Percentiles rank a stretch among this genome's conserved stretches.
These are phyloP conservation scores for Cataglyphis rosenhaueri DNA, from an alignment of 2,888 invertebrate genomes.

Conservation along the genomic window DNA sequence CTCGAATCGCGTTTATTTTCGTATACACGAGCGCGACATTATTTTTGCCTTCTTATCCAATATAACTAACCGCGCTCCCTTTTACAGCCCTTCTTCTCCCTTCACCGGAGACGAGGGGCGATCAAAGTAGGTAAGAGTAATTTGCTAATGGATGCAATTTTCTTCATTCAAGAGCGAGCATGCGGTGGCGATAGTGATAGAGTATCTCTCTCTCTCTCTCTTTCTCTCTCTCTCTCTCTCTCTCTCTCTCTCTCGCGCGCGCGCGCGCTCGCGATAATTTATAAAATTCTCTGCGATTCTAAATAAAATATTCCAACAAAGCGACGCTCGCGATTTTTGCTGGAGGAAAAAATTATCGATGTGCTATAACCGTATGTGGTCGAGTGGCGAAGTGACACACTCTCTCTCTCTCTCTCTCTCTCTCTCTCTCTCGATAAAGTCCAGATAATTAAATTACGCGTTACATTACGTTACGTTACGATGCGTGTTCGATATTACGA, in stretches of 20 bases:
- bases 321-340: slow-evolving; percentile 55
- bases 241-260: too few relatives aligned
- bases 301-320: slow-evolving; percentile 59
- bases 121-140: slow-evolving; percentile 64
- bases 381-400: neutral
- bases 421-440: neutral
- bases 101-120: slow-evolving; percentile 12
- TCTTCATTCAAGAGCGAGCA: slow-evolving; percentile 43
- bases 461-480: slow-evolving; percentile 23
- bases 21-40: slow-evolving; percentile 26
- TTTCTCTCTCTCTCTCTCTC: too few relatives aligned
- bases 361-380: neutral
- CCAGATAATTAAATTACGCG: slow-evolving; percentile 51
- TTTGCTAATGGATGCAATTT: slow-evolving; percentile 74
- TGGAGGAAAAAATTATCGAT: neutral
- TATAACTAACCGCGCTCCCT: slow-evolving; percentile 62
- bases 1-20: slow-evolving; percentile 28
- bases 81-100: slow-evolving; percentile 34
- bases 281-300: slow-evolving; percentile 42
- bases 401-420: too few relatives aligned
- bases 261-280: slow-evolving; percentile 3
- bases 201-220: neutral
- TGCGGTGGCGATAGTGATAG: neutral
- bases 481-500: slow-evolving; percentile 41
- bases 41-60: slow-evolving; percentile 53